Evolutionary conservation across 2,797 vertebrate genomes (phyloP).

Genomic region (Apogon hyalosoma): DNA sequence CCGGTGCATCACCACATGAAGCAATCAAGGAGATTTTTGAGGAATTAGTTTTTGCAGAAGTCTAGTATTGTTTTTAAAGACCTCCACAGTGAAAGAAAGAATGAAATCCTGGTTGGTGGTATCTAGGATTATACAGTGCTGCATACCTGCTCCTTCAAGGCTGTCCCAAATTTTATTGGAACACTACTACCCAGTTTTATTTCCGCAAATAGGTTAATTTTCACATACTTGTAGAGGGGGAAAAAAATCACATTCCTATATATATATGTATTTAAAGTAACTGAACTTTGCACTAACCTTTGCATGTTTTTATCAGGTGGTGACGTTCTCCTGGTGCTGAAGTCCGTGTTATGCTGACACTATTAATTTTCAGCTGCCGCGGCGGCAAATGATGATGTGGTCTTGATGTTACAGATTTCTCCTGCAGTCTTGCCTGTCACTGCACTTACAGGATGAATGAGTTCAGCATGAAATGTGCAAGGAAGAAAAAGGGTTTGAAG

Average conservation of each 20-base stretch:
- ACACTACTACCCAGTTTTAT: not conserved
- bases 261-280: not conserved
- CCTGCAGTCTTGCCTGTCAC: not conserved
- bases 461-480: slow-evolving; percentile 3
- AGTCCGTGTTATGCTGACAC: not conserved
- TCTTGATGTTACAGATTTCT: not conserved
- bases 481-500: slow-evolving; percentile 11
- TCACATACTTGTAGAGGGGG: too few species aligned
- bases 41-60: too few species aligned
- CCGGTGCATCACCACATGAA: too few species aligned
- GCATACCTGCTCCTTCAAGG: too few species aligned
- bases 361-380: not conserved
- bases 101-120: too few species aligned
- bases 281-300: slow-evolving; percentile 43
- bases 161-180: too few species aligned
- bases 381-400: not conserved
- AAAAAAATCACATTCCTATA: too few species aligned
- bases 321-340: not conserved
- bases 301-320: slow-evolving; percentile 45
- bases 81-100: too few species aligned
- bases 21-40: too few species aligned
- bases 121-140: too few species aligned
- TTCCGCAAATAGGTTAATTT: not conserved
- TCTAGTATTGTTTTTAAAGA: too few species aligned
- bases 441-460: slow-evolving; percentile 7